Evolutionary conservation across 2,888 invertebrate genomes (phyloP).

Genomic region (Tholera decimalis): DNA sequence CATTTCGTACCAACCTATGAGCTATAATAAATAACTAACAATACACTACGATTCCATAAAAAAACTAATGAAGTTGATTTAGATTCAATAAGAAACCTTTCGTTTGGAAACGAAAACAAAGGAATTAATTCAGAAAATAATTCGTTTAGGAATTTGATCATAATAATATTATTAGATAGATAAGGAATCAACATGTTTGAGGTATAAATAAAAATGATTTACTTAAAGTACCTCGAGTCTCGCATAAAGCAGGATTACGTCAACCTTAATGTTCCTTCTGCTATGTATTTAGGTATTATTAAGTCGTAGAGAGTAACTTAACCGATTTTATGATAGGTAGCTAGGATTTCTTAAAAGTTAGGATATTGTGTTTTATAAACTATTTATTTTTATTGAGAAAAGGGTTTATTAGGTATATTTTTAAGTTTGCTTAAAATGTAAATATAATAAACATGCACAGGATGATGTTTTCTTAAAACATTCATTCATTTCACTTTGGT

Average conservation of each 20-base stretch:
- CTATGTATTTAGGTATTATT: neutral
- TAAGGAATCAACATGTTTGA: conserved; percentile 1
- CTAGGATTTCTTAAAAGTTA: neutral
- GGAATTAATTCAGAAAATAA: conserved; percentile 20
- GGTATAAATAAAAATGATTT: neutral
- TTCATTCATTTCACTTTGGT: neutral
- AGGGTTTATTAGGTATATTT: neutral
- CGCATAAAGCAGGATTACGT: conserved; percentile 1
- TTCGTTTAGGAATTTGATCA: neutral
- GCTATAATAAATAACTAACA: conserved; percentile 21
- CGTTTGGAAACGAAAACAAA: conserved; percentile 16
- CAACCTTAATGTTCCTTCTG: neutral
- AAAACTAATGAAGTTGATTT: conserved; percentile 18
- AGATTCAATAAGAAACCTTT: conserved; percentile 1
- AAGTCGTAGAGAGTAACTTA: no score
- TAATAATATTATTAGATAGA: neutral
- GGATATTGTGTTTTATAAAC: neutral
- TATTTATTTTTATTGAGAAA: neutral
- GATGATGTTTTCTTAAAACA: neutral
- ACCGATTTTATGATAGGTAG: no score
- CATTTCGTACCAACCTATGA: no score
- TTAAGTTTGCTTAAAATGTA: neutral
- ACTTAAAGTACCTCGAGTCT: neutral
- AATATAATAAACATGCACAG: conserved; percentile 5
- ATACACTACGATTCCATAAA: neutral